Evolutionary conservation across 2,888 invertebrate species (phyloP).

Genomic region (Hermaeophaga mercurialis): DNA sequence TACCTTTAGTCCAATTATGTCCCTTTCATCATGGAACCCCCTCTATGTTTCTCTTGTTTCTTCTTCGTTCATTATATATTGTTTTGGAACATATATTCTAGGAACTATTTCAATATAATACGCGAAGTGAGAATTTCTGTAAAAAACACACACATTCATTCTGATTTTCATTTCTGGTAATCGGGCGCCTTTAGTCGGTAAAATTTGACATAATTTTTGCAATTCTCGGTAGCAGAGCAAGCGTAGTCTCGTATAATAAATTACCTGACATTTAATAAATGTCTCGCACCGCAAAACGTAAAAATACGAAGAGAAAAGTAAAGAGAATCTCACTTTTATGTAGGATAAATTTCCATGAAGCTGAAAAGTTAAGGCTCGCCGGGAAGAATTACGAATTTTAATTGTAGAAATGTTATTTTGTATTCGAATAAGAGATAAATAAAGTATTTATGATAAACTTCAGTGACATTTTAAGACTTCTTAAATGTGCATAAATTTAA

Average conservation of each 20-base stretch:
- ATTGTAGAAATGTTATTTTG: constrained; percentile 25
- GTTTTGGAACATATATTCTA: no score
- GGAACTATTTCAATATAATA: no score
- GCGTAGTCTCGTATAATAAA: constrained; percentile 24
- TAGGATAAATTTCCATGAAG: constrained; percentile 30
- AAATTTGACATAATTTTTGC: constrained; percentile 26
- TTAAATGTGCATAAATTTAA: no score
- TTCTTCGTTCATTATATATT: no score
- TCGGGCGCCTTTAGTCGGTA: constrained; percentile 9
- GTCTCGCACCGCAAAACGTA: constrained; percentile 28
- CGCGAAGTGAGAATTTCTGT: no score
- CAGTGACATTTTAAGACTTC: no score
- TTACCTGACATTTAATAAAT: constrained; percentile 33
- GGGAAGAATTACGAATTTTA: constrained; percentile 33
- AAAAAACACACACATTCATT: constrained; percentile 18
- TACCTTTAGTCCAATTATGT: no score
- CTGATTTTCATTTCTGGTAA: constrained; percentile 18
- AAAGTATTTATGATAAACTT: no score
- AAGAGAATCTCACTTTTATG: constrained; percentile 27
- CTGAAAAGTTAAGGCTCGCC: constrained; percentile 26
- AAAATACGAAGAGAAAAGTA: constrained; percentile 30
- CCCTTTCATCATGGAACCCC: no score
- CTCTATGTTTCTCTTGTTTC: no score
- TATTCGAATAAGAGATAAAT: constrained; percentile 7
- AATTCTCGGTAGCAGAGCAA: constrained; percentile 11